A percentile compares a stretch with the other conserved stretches of the same genome.
Evolutionary conservation across 2,113 vertebrate species (phyloP).

Genomic region (Galbula dea): DNA sequence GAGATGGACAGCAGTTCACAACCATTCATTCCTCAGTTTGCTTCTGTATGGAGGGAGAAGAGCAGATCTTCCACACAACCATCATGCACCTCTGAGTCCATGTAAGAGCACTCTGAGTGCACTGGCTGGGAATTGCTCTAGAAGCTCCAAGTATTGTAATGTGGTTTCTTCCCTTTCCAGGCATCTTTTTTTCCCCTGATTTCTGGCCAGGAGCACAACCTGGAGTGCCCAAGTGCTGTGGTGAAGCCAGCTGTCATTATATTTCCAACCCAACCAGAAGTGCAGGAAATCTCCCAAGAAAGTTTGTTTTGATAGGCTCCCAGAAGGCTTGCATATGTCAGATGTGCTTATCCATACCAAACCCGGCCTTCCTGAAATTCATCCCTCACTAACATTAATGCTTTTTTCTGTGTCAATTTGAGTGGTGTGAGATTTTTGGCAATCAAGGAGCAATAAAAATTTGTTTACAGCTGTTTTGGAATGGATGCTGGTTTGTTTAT

Average conservation of each 20-base stretch:
- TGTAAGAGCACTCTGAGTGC: not conserved
- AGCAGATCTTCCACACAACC: not conserved
- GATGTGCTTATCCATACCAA: conserved; percentile 52
- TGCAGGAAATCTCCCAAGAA: conserved; percentile 50
- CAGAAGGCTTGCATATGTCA: conserved; percentile 31
- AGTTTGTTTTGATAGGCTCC: conserved; percentile 39
- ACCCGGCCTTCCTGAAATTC: conserved; percentile 46
- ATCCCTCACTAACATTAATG: conserved; percentile 11
- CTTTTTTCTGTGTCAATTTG: conserved; percentile 24
- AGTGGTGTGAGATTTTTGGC: conserved; percentile 36
- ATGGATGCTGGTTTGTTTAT: conserved; percentile 34
- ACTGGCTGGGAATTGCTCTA: not conserved
- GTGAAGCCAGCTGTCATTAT: not conserved
- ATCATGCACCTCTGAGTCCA: not conserved
- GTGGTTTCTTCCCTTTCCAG: conserved; percentile 18
- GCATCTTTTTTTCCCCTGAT: not conserved
- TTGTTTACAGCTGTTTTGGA: conserved; percentile 52
- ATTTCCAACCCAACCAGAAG: conserved; percentile 44
- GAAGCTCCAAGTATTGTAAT: not conserved
- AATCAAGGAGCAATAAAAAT: not conserved
- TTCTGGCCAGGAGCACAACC: conserved; percentile 25
- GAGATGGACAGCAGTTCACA: not conserved
- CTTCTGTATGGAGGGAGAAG: not conserved
- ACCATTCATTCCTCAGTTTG: not conserved
- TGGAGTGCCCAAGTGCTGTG: not conserved